Evolutionary conservation across 2,888 invertebrate genomes (phyloP), one percentile per base, ranked within the genome.

Genomic region (Lasioglossum figueresi): DNA sequence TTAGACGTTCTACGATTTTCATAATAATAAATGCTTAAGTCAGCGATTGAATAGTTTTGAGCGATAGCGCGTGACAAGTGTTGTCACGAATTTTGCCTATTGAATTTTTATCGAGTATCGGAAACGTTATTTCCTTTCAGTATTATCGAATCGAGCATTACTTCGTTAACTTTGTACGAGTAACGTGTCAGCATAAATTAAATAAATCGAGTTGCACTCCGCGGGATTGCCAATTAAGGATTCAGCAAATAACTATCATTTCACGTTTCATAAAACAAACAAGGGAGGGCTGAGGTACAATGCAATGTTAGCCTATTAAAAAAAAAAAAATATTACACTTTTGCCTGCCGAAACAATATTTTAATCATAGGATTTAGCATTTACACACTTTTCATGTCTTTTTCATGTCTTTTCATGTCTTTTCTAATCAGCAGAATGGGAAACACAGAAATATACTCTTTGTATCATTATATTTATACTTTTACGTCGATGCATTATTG

Each of bases 171-270:
- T 43, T 63, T 31, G 27, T 31, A 8, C 14, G 63, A 63, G 40
- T 27, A 56, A 59, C 79, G 79, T 72, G 70, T 71, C 43, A 63
- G 63, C 76, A 63, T 63, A 43, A 76, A 76, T 56, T 76, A 63
- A 76, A 76, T 43, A 76, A 76, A 76, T 63, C 63, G 63, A 31
- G 70, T 63, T 76, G 76, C 76, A 63, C 14, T 31, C 63, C 63
- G 45, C 31, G 63, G 43, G 63, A 43, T 37, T 76, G 76, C 37
- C 63, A 76, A 76, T 76, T 76, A 76, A 76, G 59, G 43, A 59
- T 80, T 34, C 31, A 75, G 66, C 52, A 77, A 80, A 71, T 70
- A 16, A 31, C 70, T 56, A 68, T 77, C 43, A 23, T 34, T 77
- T n/a, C n/a, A 19, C 43, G n/a, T 70, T 59, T 59, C 43, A 45